Evolutionary conservation across 2,888 invertebrate species (phyloP), one percentile per base, ranked within the genome.

Genomic region (Aspidapion aeneum): DNA sequence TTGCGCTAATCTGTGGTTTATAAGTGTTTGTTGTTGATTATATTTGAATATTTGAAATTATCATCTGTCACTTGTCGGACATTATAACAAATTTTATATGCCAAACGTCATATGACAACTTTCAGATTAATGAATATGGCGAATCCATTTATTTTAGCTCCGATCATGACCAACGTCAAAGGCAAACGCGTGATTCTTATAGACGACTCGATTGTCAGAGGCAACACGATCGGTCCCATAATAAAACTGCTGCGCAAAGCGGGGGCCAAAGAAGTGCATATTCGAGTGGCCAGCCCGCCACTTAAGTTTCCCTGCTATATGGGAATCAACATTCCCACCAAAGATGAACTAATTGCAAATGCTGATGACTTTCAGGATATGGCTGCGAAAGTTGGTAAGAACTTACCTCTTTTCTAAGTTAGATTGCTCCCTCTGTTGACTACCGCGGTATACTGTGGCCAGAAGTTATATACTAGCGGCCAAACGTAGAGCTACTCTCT

Each of bases 241-340:
- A 96, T 99, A 57, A 92, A 93, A 79, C 82, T 99, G 70, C 79
- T 99, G 56, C 85, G 92, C 58, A 93, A 94, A 72, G 94, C 95
- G 0, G 98, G 99, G 0, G 98, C 98, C 0, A 90, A 86, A 72
- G 96, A 98, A 86, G 98, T 99, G 0, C 98, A 99, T 79, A 90
- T 99, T 55, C 64, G 98, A 74, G 93, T 99, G 71, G 98, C 98
- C 50, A 98, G 98, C 12, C 99, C 99, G 0, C 98, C 98, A 0
- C 84, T 99, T 57, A 89, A 89, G 74, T 91, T 90, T 80, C 96
- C 97, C 0, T 99, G 98, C 79, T 98, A 96, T 80, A 98, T 99
- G 98, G 99, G 99, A 58, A 98, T 99, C 77, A 98, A 99, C 81
- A 99, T 99, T 70, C 98, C 99, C n/a, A 98, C 98, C 0, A 84